These are phyloP conservation scores for Borostomias antarcticus DNA, from an alignment of 2,797 vertebrate species.

Conservation along the genomic window DNA sequence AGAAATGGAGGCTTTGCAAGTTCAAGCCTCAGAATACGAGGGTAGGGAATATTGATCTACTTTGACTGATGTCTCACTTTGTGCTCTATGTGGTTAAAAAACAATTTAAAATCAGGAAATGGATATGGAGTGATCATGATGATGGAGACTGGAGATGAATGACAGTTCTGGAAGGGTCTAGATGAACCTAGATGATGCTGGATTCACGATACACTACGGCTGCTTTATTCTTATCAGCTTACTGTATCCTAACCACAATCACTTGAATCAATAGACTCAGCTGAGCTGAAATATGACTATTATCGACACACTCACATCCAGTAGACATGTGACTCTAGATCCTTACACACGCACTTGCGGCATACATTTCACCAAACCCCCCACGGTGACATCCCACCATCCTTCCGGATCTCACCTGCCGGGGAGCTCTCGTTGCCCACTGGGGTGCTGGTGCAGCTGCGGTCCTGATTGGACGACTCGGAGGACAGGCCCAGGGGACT, in stretches of 20 bases:
- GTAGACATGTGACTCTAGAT: neutral
- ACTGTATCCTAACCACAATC: neutral
- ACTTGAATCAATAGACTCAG: too few species aligned
- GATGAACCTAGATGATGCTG: too few species aligned
- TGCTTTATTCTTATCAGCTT: neutral
- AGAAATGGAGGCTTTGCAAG: slow-evolving; percentile 50
- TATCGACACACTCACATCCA: neutral
- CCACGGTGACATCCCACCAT: too few species aligned
- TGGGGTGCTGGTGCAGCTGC: slow-evolving; percentile 97
- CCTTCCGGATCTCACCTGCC: slow-evolving; percentile 82
- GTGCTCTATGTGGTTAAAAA: slow-evolving; percentile 40
- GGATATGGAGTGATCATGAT: slow-evolving; percentile 6
- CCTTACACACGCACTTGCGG: too few species aligned
- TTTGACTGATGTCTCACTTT: slow-evolving; percentile 49
- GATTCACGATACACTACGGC: too few species aligned
- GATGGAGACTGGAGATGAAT: too few species aligned
- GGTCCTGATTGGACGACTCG: slow-evolving; percentile 95
- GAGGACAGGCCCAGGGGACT: slow-evolving; percentile 94
- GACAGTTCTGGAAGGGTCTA: too few species aligned
- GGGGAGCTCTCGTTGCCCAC: slow-evolving; percentile 93
- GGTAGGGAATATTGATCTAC: slow-evolving; percentile 49
- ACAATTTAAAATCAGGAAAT: slow-evolving; percentile 39
- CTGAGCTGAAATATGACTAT: too few species aligned
- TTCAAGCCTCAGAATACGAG: slow-evolving; percentile 41
- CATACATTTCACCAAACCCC: too few species aligned